A percentile compares a stretch with the other conserved stretches of the same genome.
These are phyloP conservation scores for Drosophila mayri DNA, from an alignment of 1,140 invertebrate genomes.

Conservation along the genomic window DNA sequence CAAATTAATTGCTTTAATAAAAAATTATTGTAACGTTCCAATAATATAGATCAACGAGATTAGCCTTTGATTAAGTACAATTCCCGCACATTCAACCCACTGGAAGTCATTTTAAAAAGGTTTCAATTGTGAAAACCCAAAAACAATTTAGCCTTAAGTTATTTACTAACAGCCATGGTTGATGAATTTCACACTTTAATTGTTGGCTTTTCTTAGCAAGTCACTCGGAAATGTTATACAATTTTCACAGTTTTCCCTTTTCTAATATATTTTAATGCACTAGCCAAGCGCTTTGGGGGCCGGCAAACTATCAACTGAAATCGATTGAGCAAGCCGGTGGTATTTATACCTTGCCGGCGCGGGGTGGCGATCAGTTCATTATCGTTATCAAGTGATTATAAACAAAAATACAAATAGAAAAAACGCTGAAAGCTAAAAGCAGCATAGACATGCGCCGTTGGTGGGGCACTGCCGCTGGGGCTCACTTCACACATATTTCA, in stretches of 20 bases:
- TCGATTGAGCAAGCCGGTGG: slow-evolving; percentile 9
- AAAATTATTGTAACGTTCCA: neutral
- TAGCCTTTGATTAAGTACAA: neutral
- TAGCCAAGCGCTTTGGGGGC: slow-evolving; percentile 11
- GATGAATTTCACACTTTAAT: slow-evolving; percentile 3
- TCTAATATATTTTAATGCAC: slow-evolving; percentile 1
- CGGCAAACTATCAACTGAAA: slow-evolving; percentile 59
- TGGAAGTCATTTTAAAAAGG: neutral
- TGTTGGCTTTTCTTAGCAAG: neutral
- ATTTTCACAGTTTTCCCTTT: slow-evolving; percentile 19
- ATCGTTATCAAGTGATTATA: slow-evolving; percentile 67
- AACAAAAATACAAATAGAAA: slow-evolving; percentile 35
- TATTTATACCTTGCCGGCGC: slow-evolving; percentile 63
- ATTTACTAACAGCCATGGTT: slow-evolving; percentile 61
- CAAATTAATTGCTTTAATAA: too few relatives aligned
- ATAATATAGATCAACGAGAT: neutral
- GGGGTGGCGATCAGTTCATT: slow-evolving; percentile 7
- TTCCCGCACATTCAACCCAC: neutral
- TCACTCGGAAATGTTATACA: neutral
- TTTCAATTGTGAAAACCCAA: neutral
- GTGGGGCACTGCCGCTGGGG: slow-evolving; percentile 15
- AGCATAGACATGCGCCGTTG: slow-evolving; percentile 27
- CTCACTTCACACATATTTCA: slow-evolving; percentile 46
- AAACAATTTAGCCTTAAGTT: neutral
- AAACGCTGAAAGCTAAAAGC: neutral